Evolutionary conservation across 2,888 invertebrate genomes (phyloP).

Genomic region (Operophtera brumata): DNA sequence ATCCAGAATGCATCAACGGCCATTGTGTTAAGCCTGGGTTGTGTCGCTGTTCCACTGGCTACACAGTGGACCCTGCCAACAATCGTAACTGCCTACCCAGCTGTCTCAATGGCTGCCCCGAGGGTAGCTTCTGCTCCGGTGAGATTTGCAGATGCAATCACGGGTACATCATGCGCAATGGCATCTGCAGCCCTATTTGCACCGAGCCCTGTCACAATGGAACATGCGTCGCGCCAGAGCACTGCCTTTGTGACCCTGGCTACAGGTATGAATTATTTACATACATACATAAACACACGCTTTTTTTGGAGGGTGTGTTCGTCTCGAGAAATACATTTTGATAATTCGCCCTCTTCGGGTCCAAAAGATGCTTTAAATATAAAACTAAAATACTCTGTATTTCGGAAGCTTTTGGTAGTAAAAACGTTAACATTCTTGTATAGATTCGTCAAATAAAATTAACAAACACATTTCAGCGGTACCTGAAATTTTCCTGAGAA

Average conservation of each 20-base stretch:
- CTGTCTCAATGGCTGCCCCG: background rate
- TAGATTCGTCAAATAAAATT: no score
- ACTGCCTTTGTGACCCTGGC: conserved; percentile 60
- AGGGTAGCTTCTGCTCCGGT: conserved; percentile 43
- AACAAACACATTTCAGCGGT: no score
- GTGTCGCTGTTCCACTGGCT: conserved; percentile 32
- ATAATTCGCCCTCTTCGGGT: no score
- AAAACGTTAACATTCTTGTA: no score
- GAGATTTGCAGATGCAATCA: conserved; percentile 42
- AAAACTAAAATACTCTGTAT: no score
- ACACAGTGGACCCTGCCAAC: conserved; percentile 1
- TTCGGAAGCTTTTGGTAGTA: no score
- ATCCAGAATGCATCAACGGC: background rate
- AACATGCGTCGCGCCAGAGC: conserved; percentile 68
- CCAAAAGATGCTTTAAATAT: no score
- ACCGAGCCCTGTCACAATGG: conserved; percentile 68
- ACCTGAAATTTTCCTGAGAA: no score
- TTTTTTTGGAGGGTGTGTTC: no score
- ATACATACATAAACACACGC: no score
- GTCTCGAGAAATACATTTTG: no score
- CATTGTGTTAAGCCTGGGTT: conserved; percentile 28
- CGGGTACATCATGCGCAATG: conserved; percentile 37
- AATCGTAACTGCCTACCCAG: conserved; percentile 34
- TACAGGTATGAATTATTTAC: conserved; percentile 7
- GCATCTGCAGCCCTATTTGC: conserved; percentile 48